These are phyloP conservation scores for Melanotaenia pygmaea DNA, from an alignment of 2,797 vertebrate species.

Conservation along the genomic window DNA sequence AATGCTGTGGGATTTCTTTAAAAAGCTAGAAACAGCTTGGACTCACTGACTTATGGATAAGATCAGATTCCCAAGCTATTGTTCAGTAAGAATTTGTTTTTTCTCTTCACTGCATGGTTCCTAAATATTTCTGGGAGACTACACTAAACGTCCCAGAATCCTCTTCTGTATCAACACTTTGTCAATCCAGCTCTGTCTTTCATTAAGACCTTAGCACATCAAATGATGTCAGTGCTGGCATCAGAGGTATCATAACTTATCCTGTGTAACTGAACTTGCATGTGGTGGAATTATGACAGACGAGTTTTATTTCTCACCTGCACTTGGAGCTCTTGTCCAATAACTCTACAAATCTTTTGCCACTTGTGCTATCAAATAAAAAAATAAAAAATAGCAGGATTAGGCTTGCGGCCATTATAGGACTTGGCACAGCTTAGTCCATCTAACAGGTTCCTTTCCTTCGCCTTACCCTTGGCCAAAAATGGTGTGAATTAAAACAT, in stretches of 20 bases:
- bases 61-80: not conserved
- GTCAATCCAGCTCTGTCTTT: conserved; percentile 59
- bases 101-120: conserved; percentile 13
- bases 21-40: not conserved
- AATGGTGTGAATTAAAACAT: conserved; percentile 27
- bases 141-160: conserved; percentile 37
- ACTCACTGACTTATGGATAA: not conserved
- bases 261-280: conserved; percentile 44
- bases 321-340: conserved; percentile 37
- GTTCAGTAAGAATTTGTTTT: not conserved
- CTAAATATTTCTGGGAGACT: conserved; percentile 40
- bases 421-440: conserved; percentile 54
- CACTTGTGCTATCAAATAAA: conserved; percentile 63
- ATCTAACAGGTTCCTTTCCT: conserved; percentile 45
- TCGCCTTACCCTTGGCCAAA: conserved; percentile 22
- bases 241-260: conserved; percentile 43
- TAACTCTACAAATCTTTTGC: conserved; percentile 59
- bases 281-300: conserved; percentile 46
- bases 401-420: conserved; percentile 53
- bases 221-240: conserved; percentile 66
- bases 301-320: conserved; percentile 69
- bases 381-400: conserved; percentile 58
- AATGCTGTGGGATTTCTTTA: not conserved
- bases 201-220: conserved; percentile 60
- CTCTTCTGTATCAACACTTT: conserved; percentile 56